phyloP scores from a whole-genome alignment of 2,113 vertebrate genomes.

The Mesitornis unicolor region DNA sequence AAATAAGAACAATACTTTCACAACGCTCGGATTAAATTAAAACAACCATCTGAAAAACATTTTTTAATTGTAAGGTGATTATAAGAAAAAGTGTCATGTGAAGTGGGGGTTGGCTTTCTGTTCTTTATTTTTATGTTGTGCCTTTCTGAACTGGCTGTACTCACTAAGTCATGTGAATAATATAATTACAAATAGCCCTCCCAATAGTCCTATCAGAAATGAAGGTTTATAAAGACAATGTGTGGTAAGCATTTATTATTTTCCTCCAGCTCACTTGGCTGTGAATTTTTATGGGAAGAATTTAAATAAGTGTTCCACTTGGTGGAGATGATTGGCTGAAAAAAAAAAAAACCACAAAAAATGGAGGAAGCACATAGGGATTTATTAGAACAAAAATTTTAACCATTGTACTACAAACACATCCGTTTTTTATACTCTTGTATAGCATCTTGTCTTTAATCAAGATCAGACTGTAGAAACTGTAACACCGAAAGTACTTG shows the following conservation, averaged over 20 bases:
- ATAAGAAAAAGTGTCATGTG: not conserved
- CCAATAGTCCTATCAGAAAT: not conserved
- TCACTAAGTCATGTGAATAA: not conserved
- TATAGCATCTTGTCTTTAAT: not conserved
- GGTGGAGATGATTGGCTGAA: not conserved
- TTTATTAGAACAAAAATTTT: conserved; percentile 6
- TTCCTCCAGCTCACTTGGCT: conserved; percentile 10
- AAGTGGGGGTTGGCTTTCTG: not conserved
- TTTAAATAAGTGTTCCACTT: conserved; percentile 40
- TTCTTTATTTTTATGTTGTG: not conserved
- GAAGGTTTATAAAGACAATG: not conserved
- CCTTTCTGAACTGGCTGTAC: not conserved
- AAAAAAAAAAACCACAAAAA: not conserved
- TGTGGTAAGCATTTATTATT: conserved; percentile 35
- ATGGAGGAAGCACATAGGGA: not conserved
- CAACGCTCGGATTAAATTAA: not conserved
- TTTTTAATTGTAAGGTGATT: not conserved
- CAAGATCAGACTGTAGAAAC: not conserved
- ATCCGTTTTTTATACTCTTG: not conserved
- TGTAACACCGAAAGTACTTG: not conserved
- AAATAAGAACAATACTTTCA: not conserved
- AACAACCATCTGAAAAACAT: not conserved
- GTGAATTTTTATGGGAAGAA: conserved; percentile 28
- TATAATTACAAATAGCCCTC: not conserved
- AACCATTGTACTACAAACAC: not conserved